Percentiles rank a stretch among this genome's conserved stretches.
phyloP scores from a whole-genome alignment of 2,888 invertebrate genomes.

The Cenopis cana region DNA sequence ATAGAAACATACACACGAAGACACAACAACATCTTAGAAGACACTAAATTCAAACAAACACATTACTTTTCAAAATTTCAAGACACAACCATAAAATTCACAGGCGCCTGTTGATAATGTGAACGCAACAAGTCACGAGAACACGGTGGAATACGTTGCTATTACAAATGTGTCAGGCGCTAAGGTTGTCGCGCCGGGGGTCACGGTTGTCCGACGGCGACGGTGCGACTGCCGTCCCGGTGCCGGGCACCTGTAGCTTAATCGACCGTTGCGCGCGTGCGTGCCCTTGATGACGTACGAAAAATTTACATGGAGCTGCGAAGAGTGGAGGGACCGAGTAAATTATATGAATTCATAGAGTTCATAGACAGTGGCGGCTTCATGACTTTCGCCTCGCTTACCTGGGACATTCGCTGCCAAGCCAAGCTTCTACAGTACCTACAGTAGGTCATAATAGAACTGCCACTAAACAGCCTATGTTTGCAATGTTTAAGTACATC shows the following conservation, averaged over 20 bases:
- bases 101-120: conserved; percentile 75
- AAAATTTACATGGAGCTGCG: conserved; percentile 58
- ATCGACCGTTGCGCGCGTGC: conserved; percentile 83
- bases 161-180: conserved; percentile 55
- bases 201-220: conserved; percentile 58
- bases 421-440: too few relatives aligned
- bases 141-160: conserved; percentile 49
- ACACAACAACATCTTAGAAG: conserved; percentile 47
- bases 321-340: conserved; percentile 39
- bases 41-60: conserved; percentile 59
- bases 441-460: too few relatives aligned
- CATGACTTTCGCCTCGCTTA: too few relatives aligned
- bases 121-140: conserved; percentile 58
- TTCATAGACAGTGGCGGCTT: too few relatives aligned
- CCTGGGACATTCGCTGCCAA: too few relatives aligned
- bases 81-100: conserved; percentile 63
- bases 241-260: conserved; percentile 76
- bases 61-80: conserved; percentile 52
- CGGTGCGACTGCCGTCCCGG: conserved; percentile 73
- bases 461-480: too few relatives aligned
- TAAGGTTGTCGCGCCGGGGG: conserved; percentile 46
- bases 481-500: too few relatives aligned
- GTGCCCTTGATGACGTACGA: conserved; percentile 81
- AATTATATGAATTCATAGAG: too few relatives aligned
- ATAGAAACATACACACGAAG: conserved; percentile 54